These are phyloP conservation scores for Tichodroma muraria DNA, from an alignment of 2,113 vertebrate species.

Conservation along the genomic window DNA sequence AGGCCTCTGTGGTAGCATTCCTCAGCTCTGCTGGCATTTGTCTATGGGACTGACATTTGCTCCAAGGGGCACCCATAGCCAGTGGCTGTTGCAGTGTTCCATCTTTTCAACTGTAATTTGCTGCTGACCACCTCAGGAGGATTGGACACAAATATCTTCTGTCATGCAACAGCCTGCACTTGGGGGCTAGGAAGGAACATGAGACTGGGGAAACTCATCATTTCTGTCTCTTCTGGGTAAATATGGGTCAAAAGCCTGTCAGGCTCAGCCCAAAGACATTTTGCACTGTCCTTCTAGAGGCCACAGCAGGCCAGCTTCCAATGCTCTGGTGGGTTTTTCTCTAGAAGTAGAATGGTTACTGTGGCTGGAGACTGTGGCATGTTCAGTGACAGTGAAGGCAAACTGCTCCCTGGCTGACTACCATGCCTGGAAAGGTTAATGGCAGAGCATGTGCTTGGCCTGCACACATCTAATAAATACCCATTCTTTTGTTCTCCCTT, in stretches of 20 bases:
- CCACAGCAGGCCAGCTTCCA: not conserved
- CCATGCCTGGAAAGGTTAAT: not conserved
- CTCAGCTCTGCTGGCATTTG: not conserved
- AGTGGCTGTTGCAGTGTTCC: not conserved
- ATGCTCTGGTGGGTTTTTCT: not conserved
- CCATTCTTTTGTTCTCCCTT: not conserved
- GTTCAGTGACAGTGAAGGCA: not conserved
- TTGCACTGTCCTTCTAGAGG: not conserved
- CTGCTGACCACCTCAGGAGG: not conserved
- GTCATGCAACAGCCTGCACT: not conserved
- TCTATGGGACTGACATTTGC: not conserved
- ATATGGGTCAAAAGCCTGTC: not conserved
- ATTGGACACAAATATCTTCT: not conserved
- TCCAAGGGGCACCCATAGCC: accelerated
- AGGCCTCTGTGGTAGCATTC: not conserved
- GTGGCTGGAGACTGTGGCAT: not conserved
- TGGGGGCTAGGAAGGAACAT: not conserved
- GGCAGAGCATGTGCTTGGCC: not conserved
- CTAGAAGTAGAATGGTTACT: not conserved
- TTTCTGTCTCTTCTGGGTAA: not conserved
- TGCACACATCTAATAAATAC: not conserved
- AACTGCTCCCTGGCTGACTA: not conserved
- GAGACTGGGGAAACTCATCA: not conserved
- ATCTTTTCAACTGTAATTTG: not conserved
- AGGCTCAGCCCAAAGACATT: not conserved